Evolutionary conservation across 92 coral and sea anemone genomes (phyloP).

Genomic region (Heteractis magnifica): DNA sequence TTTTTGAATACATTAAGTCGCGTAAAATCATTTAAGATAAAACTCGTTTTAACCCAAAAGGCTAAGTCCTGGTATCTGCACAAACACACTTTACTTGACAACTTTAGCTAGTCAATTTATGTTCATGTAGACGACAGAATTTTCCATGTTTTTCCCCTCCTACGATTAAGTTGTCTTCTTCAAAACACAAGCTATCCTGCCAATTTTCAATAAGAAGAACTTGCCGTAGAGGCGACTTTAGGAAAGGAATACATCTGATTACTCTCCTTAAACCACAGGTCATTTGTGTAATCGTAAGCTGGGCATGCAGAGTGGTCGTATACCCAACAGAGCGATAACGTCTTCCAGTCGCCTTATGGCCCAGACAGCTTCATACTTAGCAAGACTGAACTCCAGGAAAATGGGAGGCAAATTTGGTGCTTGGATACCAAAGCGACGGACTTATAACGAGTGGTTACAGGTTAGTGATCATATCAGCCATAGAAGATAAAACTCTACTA

Average conservation of each 20-base stretch:
- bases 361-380: slow-evolving; percentile 58
- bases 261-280: slow-evolving; percentile 36
- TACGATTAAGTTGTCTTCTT: too few relatives aligned
- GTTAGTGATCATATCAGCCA: not conserved
- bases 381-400: slow-evolving; percentile 61
- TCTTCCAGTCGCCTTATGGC: slow-evolving; percentile 70
- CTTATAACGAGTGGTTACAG: slow-evolving; percentile 70
- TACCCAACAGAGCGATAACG: slow-evolving; percentile 68
- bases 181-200: not conserved
- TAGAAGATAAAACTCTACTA: too few relatives aligned
- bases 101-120: too few relatives aligned
- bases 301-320: slow-evolving; percentile 74
- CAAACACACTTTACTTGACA: too few relatives aligned
- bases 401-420: slow-evolving; percentile 71
- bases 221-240: not conserved
- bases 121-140: too few relatives aligned
- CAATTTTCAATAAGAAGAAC: too few relatives aligned
- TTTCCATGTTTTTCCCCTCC: too few relatives aligned
- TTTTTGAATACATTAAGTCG: too few relatives aligned
- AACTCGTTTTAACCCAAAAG: too few relatives aligned
- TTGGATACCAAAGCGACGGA: slow-evolving; percentile 73
- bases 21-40: too few relatives aligned
- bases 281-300: slow-evolving; percentile 76
- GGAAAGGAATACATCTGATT: not conserved
- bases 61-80: too few relatives aligned